Evolutionary conservation across 2,888 invertebrate genomes (phyloP).

Genomic region (Molanna angustata): DNA sequence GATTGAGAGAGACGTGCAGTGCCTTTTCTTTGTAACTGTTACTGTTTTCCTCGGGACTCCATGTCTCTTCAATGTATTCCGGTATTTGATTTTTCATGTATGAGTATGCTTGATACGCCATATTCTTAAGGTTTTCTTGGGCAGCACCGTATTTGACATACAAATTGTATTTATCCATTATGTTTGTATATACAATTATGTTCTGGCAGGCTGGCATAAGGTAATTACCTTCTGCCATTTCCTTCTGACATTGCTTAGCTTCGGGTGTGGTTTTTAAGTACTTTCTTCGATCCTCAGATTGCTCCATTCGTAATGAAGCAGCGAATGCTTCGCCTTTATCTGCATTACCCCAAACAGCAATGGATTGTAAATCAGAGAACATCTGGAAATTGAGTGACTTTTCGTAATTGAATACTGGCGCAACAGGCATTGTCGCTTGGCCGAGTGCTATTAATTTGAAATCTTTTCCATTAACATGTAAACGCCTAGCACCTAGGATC

Average conservation of each 20-base stretch:
- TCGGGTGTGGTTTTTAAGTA: conserved; percentile 47
- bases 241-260: conserved; percentile 50
- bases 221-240: conserved; percentile 55
- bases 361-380: conserved; percentile 47
- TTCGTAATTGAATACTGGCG: conserved; percentile 53
- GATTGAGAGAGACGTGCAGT: conserved; percentile 44
- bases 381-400: conserved; percentile 55
- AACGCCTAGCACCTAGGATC: too few species aligned
- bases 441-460: too few species aligned
- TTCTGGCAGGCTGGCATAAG: conserved; percentile 58
- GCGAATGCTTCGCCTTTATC: too few species aligned
- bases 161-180: conserved; percentile 48
- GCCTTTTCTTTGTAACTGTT: conserved; percentile 37
- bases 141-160: conserved; percentile 54
- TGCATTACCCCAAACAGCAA: conserved; percentile 43
- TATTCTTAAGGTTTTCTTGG: conserved; percentile 45
- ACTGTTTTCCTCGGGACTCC: conserved; percentile 44
- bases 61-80: conserved; percentile 53
- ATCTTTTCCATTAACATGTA: too few species aligned
- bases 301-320: conserved; percentile 40
- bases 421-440: too few species aligned
- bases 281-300: conserved; percentile 46
- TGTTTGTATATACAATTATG: conserved; percentile 52
- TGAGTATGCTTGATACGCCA: conserved; percentile 48
- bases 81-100: too few species aligned